Percentiles rank a stretch among this genome's conserved stretches.
phyloP scores from a whole-genome alignment of 2,113 vertebrate species.

The Oreochromis spilurus region DNA sequence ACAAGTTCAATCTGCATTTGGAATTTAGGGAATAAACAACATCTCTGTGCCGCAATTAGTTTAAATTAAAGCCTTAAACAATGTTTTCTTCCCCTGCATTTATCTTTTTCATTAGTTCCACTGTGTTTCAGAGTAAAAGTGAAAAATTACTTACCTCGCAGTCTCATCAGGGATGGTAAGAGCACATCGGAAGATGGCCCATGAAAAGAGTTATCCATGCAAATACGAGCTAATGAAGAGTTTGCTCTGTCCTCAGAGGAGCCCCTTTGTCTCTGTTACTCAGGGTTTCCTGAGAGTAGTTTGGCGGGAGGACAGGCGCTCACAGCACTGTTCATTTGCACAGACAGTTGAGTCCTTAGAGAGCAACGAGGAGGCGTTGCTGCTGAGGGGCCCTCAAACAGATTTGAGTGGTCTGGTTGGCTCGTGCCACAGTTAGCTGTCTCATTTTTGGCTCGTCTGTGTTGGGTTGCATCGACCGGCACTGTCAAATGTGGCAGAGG shows the following conservation, averaged over 20 bases:
- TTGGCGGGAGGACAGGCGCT: background rate
- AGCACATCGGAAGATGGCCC: background rate
- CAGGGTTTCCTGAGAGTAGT: background rate
- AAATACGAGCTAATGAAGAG: constrained; percentile 51
- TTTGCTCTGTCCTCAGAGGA: constrained; percentile 9
- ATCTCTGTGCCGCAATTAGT: background rate
- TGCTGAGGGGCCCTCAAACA: background rate
- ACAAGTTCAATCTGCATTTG: background rate
- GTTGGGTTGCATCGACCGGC: background rate
- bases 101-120: background rate
- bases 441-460: constrained; percentile 6
- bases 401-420: constrained; percentile 24
- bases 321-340: background rate
- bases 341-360: background rate
- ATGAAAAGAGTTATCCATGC: constrained; percentile 29
- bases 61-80: background rate
- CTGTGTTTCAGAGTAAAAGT: background rate
- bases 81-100: background rate
- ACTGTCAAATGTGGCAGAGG: constrained; percentile 13
- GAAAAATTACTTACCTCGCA: constrained; percentile 1
- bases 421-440: constrained; percentile 15
- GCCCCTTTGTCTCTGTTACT: constrained; percentile 24
- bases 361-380: background rate
- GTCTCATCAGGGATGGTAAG: background rate
- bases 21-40: background rate